phyloP scores from a whole-genome alignment of 2,113 vertebrate genomes.

The Erpornis zantholeuca region DNA sequence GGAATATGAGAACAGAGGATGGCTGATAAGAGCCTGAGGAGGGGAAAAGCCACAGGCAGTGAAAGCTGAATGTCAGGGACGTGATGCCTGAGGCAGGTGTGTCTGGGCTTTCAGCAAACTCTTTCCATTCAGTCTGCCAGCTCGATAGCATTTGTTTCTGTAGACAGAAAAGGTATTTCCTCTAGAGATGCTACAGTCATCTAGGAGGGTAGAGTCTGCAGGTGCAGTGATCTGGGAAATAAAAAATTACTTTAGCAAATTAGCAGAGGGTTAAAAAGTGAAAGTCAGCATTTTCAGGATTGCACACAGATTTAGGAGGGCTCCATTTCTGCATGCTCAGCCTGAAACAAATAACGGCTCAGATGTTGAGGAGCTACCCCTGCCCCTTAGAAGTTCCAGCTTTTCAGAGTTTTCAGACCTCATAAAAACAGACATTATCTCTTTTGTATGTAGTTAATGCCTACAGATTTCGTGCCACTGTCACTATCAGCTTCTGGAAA shows the following conservation, averaged over 20 bases:
- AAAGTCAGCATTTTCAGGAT: not conserved
- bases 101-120: not conserved
- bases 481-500: not conserved
- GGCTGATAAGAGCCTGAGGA: not conserved
- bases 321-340: not conserved
- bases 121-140: not conserved
- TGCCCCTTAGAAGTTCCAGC: not conserved
- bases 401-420: not conserved
- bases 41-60: not conserved
- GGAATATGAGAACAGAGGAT: not conserved
- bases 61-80: conserved; percentile 40
- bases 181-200: not conserved
- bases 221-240: not conserved
- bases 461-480: not conserved
- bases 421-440: not conserved
- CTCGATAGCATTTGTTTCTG: not conserved
- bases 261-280: not conserved
- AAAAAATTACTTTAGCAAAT: not conserved
- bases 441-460: not conserved
- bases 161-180: not conserved
- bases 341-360: not conserved
- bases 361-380: not conserved
- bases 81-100: not conserved
- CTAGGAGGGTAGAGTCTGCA: not conserved
- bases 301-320: not conserved